Conservation (phyloP, 2,113 vertebrate genomes). For the Eublepharis macularius region DNA sequence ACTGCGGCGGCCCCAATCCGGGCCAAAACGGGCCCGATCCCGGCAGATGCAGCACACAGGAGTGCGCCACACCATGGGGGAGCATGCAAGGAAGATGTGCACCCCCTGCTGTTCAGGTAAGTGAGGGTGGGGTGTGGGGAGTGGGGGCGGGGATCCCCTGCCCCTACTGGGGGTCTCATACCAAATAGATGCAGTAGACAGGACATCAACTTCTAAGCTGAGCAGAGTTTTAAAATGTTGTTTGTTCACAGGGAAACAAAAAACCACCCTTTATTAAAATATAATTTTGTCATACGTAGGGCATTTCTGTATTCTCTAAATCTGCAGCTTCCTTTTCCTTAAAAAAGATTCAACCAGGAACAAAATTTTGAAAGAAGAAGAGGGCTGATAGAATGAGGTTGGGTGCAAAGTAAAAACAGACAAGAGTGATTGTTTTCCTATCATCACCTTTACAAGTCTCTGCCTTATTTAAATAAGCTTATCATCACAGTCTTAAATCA, state of each 20-base stretch:
- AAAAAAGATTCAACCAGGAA: conserved; percentile 20
- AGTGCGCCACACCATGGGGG: too few species aligned
- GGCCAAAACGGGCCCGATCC: too few species aligned
- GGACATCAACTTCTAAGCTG: conserved; percentile 47
- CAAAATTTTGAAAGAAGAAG: not conserved
- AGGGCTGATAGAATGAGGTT: conserved; percentile 3
- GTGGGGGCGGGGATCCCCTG: too few species aligned
- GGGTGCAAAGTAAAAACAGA: conserved; percentile 11
- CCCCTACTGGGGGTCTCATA: too few species aligned
- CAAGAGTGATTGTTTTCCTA: not conserved
- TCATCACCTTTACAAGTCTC: not conserved
- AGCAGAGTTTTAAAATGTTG: conserved; percentile 34
- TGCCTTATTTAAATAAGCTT: not conserved
- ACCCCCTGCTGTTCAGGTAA: too few species aligned
- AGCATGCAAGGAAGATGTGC: too few species aligned
- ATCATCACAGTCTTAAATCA: not conserved
- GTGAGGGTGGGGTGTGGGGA: too few species aligned
- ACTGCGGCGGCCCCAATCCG: too few species aligned
- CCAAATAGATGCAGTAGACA: conserved; percentile 34
- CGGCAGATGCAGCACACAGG: too few species aligned
- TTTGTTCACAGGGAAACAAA: conserved; percentile 20
- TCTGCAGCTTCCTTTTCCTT: conserved; percentile 36
- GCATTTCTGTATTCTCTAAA: conserved; percentile 17
- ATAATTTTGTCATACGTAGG: conserved; percentile 29
- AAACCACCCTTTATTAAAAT: conserved; percentile 15